Base-by-base conservation (phyloP, 2,113 vertebrate genomes). In the Andinoacara biseriatus region DNA sequence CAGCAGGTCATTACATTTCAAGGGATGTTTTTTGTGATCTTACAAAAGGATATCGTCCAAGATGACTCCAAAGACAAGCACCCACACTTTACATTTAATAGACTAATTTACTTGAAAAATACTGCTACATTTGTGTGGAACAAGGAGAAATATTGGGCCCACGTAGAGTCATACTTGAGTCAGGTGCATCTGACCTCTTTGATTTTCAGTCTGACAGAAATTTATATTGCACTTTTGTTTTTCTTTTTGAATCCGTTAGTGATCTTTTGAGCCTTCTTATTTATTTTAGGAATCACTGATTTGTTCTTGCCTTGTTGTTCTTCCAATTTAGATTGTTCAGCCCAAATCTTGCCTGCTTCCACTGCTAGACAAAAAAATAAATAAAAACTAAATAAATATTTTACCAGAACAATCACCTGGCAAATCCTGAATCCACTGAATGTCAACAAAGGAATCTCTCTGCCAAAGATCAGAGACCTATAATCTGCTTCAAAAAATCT, bases 371-470 rank as follows among this genome's bases (percentile, higher is more conserved):
- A 24, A 49, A 81, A 56, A n/a, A 17, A 15, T 17, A 78, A 15
- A 46, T 14, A 46, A 46, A 11, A 7, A 26, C 46, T 15, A 67
- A 67, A 5, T 4, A 14, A 80, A 54, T 20, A 7, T 76, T 58
- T 74, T 46, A 52, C 10, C 2, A 60, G 22, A 56, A 33, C 26
- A 79, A 86, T 38, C 31, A 35, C 58, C 72, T 69, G 74, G 31
- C 31, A 78, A 81, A 78, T 80, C 22, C 75, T 52, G 74, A 33
- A 85, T 58, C 63, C 57, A 76, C 13, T 43, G 33, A 76, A 79
- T 80, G 38, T 72, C 76, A 85, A 58, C 75, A 74, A 8, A 33
- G 72, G 58, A 35, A 58, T 85, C 46, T 82, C 22, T 35, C 58
- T 69, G 61, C 33, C 58, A 82, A 82, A 80, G 24, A 56, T 76